These are phyloP conservation scores for Artibeus lituratus DNA, from an alignment of 2,797 vertebrate species.

Conservation along the genomic window DNA sequence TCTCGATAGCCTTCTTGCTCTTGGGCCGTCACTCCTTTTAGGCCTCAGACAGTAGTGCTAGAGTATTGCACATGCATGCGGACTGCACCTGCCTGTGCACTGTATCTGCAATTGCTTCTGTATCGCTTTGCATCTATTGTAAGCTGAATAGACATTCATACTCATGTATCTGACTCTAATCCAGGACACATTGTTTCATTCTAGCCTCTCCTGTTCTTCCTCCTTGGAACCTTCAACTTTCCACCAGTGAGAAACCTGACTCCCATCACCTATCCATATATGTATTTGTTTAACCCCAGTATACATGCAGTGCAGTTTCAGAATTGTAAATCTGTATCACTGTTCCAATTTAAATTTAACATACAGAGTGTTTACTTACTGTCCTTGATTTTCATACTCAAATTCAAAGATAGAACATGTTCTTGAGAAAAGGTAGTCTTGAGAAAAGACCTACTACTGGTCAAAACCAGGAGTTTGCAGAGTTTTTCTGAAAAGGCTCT, in stretches of 20 bases:
- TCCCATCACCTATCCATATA: background rate
- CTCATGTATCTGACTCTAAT: background rate
- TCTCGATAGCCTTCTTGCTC: background rate
- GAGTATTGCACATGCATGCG: background rate
- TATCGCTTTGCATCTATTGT: background rate
- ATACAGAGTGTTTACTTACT: background rate
- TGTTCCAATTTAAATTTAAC: background rate
- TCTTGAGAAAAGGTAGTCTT: background rate
- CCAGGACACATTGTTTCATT: background rate
- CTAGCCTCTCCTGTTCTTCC: background rate
- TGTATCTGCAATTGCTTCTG: background rate
- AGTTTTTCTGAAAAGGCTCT: background rate
- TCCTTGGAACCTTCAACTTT: background rate
- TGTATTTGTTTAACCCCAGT: background rate
- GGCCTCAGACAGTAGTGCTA: background rate
- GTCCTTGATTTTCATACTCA: background rate
- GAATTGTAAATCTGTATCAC: background rate
- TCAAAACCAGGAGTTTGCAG: background rate
- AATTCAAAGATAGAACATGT: background rate
- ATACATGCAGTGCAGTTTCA: background rate
- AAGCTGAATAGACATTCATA: background rate
- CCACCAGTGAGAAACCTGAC: background rate
- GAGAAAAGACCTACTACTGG: background rate
- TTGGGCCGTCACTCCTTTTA: background rate
- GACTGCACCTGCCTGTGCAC: background rate